Base-by-base conservation (phyloP, 2,888 invertebrate genomes). In the Aspidapion aeneum region DNA sequence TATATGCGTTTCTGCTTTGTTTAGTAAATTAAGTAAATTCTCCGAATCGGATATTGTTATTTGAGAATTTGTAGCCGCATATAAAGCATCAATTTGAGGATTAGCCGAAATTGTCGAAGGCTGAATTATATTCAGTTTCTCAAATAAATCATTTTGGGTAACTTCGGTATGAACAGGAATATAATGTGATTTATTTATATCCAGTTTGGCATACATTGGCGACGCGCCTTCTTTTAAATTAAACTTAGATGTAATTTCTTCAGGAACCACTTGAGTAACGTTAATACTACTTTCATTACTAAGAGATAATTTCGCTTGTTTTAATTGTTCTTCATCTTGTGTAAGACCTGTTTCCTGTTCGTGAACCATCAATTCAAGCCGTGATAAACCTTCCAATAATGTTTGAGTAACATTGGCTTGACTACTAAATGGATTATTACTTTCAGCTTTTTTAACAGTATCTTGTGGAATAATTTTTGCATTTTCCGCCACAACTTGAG, bases 131-230 rank as follows among this genome's bases (percentile, higher is more conserved):
- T 74, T 73, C 35, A 84, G 74, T 55, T 80, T 74, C 22, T 75
- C 76, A 3, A 80, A 74, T 51, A 74, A 75, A 62, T 79, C 77
- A 61, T 79, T 77, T n/a, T 80, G 68, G 52, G 79, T 73, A 7
- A 83, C 73, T 75, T 84, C 83, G 1, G 78, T 78, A 70, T 80
- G 83, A 68, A 82, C 74, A n/a, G 83, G 81, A 19, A 82, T 79
- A 71, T 81, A 79, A 62, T 82, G 78, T 1, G 81, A 75, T n/a
- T n/a, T n/a, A 51, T 79, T 74, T 49, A 82, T 74, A 66, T 76
- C 75, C 18, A 76, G 64, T 21, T 72, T 69, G 22, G 82, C 82
- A 65, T 71, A 73, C 68, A 78, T 79, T 54, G 67, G 71, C 55
- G 71, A 70, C 35, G 80, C 80, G 69, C 75, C 74, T 17, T 74